Base-by-base conservation (phyloP, 2,797 vertebrate genomes). In the Falco novaeseelandiae region DNA sequence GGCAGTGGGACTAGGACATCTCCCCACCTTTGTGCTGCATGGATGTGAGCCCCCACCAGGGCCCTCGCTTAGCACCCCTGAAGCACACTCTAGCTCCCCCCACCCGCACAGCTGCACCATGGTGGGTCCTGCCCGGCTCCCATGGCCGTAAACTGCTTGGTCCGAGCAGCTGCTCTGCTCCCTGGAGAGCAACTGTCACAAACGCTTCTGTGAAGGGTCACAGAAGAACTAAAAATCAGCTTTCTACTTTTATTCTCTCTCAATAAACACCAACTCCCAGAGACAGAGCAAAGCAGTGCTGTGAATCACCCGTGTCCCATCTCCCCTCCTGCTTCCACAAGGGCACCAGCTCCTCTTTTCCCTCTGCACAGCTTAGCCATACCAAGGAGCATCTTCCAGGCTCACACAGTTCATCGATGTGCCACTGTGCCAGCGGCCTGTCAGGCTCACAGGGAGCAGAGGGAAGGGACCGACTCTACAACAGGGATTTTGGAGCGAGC, bases 61-160 rank as follows among this genome's bases (percentile, higher is more conserved):
- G 23, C 32, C 55, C 58, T 38, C 3, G 2, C 5, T 14, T 14
- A 38, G 18, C 38, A 61, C 19, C 48, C 71, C 51, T 10, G 11
- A 22, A 66, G 20, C 0, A 0, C 34, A 1, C 36, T 25, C 51
- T 71, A 59, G 38, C 61, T 29, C 71, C 58, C 13, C 40, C 10
- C 55, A 23, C 36, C 29, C 6, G 0, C 51, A 58, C 42, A 9
- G 19, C 26, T 14, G 1, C 57, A 8, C 27, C 6, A 0, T 2
- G 54, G 10, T 9, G 14, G 54, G 71, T 65, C 63, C 80, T 86
- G 55, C 71, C n/a, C 10, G 1, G 26, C 58, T 54, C 76, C 67
- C 46, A 0, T 7, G 49, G 22, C 67, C 67, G 11, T 11, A 18
- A 9, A 4, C n/a, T 40, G 22, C 29, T 65, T 11, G 0, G 44